Conservation (phyloP, 1,140 invertebrate species). For the Cydia splendana region DNA sequence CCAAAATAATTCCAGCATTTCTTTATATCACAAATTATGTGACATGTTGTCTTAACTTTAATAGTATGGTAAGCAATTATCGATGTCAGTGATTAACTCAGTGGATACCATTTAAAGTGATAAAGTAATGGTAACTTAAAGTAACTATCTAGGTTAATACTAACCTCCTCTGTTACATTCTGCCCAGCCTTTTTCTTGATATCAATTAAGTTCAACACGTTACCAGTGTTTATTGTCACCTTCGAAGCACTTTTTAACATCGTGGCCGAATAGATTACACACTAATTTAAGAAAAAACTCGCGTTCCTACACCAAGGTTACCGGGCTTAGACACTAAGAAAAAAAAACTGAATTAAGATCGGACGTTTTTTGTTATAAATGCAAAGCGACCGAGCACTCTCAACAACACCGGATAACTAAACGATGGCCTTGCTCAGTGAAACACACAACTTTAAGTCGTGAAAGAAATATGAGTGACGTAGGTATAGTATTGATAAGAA, state of each 20-base stretch:
- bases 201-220: conserved; percentile 90
- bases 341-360: conserved; percentile 37
- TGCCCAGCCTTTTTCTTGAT: conserved; percentile 91
- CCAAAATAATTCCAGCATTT: too few species aligned
- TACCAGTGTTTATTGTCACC: conserved; percentile 89
- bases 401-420: conserved; percentile 51
- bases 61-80: too few species aligned
- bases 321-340: conserved; percentile 40
- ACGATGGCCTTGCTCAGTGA: conserved; percentile 47
- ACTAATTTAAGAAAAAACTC: conserved; percentile 41
- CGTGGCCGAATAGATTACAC: conserved; percentile 50
- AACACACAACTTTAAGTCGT: conserved; percentile 56
- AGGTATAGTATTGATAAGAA: conserved; percentile 39
- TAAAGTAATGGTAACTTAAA: not conserved
- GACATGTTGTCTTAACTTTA: too few species aligned
- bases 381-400: conserved; percentile 38
- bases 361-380: conserved; percentile 33
- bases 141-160: conserved; percentile 35
- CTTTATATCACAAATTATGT: too few species aligned
- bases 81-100: too few species aligned
- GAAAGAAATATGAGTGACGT: conserved; percentile 49
- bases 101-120: too few species aligned
- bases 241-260: conserved; percentile 74
- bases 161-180: conserved; percentile 90
- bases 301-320: conserved; percentile 50